Percentiles rank a stretch among this genome's conserved stretches.
Evolutionary conservation across 2,888 invertebrate species (phyloP).

Genomic region (Epirrhoe alternata): DNA sequence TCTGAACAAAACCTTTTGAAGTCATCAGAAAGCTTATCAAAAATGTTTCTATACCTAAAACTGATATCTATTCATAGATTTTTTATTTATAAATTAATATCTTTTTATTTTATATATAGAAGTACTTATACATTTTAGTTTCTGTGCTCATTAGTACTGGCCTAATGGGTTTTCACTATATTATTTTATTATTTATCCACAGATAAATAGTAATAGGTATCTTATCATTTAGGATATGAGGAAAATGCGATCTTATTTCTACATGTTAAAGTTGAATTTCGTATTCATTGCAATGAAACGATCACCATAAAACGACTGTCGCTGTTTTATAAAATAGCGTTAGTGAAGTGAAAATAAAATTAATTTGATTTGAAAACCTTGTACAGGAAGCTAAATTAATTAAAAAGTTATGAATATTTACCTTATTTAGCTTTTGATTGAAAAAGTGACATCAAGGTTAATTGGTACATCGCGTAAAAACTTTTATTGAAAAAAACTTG

Average conservation of each 20-base stretch:
- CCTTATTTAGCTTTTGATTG: constrained; percentile 11
- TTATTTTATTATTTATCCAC: no score
- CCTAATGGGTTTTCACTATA: no score
- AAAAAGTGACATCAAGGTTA: constrained; percentile 10
- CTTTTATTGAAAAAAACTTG: neutral
- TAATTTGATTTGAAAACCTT: constrained; percentile 31
- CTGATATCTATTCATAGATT: no score
- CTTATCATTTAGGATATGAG: neutral
- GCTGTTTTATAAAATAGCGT: neutral
- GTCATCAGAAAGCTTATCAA: no score
- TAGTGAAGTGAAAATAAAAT: constrained; percentile 35
- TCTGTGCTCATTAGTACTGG: no score
- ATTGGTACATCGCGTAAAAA: neutral
- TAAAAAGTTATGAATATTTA: constrained; percentile 20
- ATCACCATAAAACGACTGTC: neutral
- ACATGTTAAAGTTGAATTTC: neutral
- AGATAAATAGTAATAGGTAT: no score
- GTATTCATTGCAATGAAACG: neutral
- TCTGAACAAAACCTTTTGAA: no score
- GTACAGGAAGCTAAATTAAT: constrained; percentile 27
- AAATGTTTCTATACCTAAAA: no score
- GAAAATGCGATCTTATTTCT: no score
- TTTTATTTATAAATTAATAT: no score
- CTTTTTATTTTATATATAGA: no score
- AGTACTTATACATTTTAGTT: no score